phyloP scores from a whole-genome alignment of 2,888 invertebrate genomes.

The Romanomermis culicivorax region DNA sequence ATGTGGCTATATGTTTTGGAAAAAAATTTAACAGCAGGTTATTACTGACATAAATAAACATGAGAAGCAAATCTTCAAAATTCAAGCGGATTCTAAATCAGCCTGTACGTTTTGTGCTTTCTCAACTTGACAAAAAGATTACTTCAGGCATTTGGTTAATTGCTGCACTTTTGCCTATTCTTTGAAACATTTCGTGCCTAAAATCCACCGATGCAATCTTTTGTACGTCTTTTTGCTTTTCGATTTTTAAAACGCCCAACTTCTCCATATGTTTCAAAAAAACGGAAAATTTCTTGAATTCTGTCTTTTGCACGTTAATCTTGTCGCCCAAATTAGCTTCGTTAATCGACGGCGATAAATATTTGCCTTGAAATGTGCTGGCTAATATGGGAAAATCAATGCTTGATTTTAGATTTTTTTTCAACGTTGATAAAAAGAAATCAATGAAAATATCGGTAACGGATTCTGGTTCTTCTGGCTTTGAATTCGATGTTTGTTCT shows the following conservation, averaged over 20 bases:
- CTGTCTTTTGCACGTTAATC: background rate
- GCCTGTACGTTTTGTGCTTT: no score
- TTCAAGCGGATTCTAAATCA: no score
- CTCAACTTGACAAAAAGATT: no score
- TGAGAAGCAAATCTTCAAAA: no score
- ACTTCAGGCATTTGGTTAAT: no score
- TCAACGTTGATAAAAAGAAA: background rate
- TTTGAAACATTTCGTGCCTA: background rate
- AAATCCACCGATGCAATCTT: background rate
- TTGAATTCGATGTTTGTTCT: no score
- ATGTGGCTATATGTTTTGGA: no score
- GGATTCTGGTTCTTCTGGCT: background rate
- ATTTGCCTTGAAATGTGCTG: background rate
- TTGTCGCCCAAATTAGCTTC: background rate
- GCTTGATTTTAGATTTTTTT: background rate
- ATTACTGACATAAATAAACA: no score
- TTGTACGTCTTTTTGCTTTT: background rate
- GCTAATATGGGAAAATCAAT: background rate
- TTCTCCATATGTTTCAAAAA: background rate
- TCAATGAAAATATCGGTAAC: background rate
- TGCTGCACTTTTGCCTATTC: background rate
- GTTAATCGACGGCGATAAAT: background rate
- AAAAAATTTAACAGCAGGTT: no score
- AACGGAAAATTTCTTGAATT: conserved; percentile 1
- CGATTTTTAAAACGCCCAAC: background rate